A percentile compares a stretch with the other conserved stretches of the same genome.
These are phyloP conservation scores for Pristionchus japonicus DNA, from an alignment of 2,888 invertebrate species.

Conservation along the genomic window DNA sequence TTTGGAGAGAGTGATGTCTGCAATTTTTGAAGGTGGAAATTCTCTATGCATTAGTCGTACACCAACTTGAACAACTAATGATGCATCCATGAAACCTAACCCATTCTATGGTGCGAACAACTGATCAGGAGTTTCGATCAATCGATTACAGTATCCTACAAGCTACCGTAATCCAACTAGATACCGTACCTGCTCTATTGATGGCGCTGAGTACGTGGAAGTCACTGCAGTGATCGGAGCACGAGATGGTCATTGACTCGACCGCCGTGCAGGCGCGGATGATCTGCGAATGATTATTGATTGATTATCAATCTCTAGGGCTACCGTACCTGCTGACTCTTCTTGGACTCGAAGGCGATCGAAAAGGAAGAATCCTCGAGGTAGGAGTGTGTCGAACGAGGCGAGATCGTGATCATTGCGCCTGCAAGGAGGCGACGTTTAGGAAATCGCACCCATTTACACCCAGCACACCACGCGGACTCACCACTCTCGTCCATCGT, in stretches of 20 bases:
- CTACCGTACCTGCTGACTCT: neutral
- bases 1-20: slow-evolving; percentile 35
- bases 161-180: too few relatives aligned
- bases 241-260: slow-evolving; percentile 33
- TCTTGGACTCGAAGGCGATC: neutral
- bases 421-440: slow-evolving; percentile 3
- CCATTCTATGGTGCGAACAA: too few relatives aligned
- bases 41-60: neutral
- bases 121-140: neutral
- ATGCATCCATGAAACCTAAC: neutral
- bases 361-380: neutral
- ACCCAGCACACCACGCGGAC: neutral
- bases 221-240: neutral
- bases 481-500: slow-evolving; percentile 27
- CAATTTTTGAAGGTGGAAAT: too few relatives aligned
- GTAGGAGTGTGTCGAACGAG: slow-evolving; percentile 31
- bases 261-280: neutral
- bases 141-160: neutral
- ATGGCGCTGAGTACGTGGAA: neutral
- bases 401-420: neutral
- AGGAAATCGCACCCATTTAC: neutral
- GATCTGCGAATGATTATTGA: neutral
- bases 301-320: neutral
- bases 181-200: slow-evolving; percentile 1
- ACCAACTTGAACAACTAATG: neutral